Evolutionary conservation across 2,888 invertebrate genomes (phyloP), one percentile per base, ranked within the genome.

Genomic region (Lottia gigantea): DNA sequence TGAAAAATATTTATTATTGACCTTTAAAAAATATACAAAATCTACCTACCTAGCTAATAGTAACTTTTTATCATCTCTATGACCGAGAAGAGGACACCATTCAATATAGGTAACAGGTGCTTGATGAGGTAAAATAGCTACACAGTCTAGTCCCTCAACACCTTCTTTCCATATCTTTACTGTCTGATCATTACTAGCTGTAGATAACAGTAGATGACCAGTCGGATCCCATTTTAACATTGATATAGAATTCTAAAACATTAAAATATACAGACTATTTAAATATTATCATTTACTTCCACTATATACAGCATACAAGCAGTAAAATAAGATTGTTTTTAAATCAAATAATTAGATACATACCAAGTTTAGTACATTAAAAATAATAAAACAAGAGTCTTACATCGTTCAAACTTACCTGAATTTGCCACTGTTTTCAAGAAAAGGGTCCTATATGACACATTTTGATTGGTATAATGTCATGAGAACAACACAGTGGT

Each of bases 1-100:
- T n/a, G n/a, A n/a, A n/a, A n/a, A n/a, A n/a, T n/a, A n/a, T n/a
- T n/a, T n/a, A n/a, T n/a, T n/a, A 55, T 14, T 68, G 8, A 19
- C 16, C 1, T 62, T 31, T 15, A 61, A 40, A 11, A 15, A 1
- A 25, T 66, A 26, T n/a, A 15, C 74, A 70, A 15, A 1, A 25
- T 66, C 19, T n/a, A 15, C 74, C 69, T 68, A 86, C 86, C 85
- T 81, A 14, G 87, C 86, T 62, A 87, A 66, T 77, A 87, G 75
- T 0, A 87, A 80, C 26, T 71, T 74, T 68, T 85, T 83, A n/a
- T 78, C 75, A 12, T 85, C 82, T 46, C 82, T 83, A 76, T 83
- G 81, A 74, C 91, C 91, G 1, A 90, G 85, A 25, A 90, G 67
- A 4, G 90, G 89, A 25, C 92, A 92, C 92, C 92, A 92, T 62